Evolutionary conservation across 2,888 invertebrate species (phyloP).

Genomic region (Maniola hyperantus): DNA sequence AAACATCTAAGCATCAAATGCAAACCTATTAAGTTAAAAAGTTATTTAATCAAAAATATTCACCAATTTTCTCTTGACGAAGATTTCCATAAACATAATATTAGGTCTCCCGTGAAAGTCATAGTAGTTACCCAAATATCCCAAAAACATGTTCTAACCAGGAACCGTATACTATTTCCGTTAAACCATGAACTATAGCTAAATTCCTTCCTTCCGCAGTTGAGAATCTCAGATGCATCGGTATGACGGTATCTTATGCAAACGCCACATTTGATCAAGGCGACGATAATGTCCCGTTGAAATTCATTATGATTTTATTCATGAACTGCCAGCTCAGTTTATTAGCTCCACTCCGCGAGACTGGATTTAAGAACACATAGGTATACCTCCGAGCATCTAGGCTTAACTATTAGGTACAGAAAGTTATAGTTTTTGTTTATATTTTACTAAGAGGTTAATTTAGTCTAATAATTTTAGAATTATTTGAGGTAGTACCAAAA

Average conservation of each 20-base stretch:
- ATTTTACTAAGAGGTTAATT: too few relatives aligned
- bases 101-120: background rate
- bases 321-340: conserved; percentile 55
- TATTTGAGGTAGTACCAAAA: too few relatives aligned
- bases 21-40: too few relatives aligned
- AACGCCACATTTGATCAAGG: conserved; percentile 61
- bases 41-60: too few relatives aligned
- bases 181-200: background rate
- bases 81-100: too few relatives aligned
- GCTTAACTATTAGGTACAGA: too few relatives aligned
- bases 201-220: background rate
- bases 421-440: too few relatives aligned
- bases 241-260: conserved; percentile 54
- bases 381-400: background rate
- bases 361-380: conserved; percentile 6
- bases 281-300: conserved; percentile 57
- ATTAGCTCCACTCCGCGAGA: conserved; percentile 47
- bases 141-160: background rate
- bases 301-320: conserved; percentile 78
- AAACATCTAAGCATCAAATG: too few relatives aligned
- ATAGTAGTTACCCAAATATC: background rate
- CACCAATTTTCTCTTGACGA: too few relatives aligned
- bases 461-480: too few relatives aligned
- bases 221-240: conserved; percentile 35
- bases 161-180: too few relatives aligned